phyloP scores from a whole-genome alignment of 2,888 invertebrate genomes.

The Xylota sylvarum region DNA sequence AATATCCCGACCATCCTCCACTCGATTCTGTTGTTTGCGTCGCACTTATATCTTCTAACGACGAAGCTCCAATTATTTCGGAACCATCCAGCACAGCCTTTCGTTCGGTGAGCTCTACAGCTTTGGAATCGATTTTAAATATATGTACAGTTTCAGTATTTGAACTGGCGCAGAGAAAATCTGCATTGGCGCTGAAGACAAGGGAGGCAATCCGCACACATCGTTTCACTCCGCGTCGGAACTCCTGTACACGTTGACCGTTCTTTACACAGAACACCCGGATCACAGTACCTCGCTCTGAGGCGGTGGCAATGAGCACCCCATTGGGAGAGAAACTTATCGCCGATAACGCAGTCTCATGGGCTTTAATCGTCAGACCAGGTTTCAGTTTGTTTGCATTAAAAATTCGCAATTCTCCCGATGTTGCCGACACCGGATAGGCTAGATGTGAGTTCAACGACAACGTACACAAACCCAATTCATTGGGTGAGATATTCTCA shows the following conservation, averaged over 20 bases:
- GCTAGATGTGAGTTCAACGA: conserved; percentile 84
- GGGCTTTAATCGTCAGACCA: conserved; percentile 83
- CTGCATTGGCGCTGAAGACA: conserved; percentile 82
- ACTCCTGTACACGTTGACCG: conserved; percentile 84
- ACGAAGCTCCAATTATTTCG: conserved; percentile 56
- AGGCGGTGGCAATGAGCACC: conserved; percentile 83
- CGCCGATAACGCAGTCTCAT: conserved; percentile 83
- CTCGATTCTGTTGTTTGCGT: conserved; percentile 37
- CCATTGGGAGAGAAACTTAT: conserved; percentile 84
- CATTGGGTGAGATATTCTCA: conserved; percentile 83
- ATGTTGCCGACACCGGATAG: conserved; percentile 82
- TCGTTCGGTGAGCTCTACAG: conserved; percentile 82
- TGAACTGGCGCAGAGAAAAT: conserved; percentile 84
- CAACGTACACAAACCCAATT: conserved; percentile 83
- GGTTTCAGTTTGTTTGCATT: conserved; percentile 82
- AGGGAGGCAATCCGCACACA: conserved; percentile 84
- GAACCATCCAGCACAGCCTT: conserved; percentile 76
- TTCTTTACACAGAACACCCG: conserved; percentile 84
- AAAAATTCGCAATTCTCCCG: conserved; percentile 83
- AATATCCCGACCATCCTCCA: conserved; percentile 82
- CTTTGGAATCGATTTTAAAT: conserved; percentile 83
- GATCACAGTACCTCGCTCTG: conserved; percentile 85
- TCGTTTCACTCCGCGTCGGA: conserved; percentile 84
- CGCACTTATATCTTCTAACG: conserved; percentile 64
- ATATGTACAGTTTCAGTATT: conserved; percentile 85